Conservation (phyloP, 2,888 invertebrate genomes). For the Cremastobaeus sp. region DNA sequence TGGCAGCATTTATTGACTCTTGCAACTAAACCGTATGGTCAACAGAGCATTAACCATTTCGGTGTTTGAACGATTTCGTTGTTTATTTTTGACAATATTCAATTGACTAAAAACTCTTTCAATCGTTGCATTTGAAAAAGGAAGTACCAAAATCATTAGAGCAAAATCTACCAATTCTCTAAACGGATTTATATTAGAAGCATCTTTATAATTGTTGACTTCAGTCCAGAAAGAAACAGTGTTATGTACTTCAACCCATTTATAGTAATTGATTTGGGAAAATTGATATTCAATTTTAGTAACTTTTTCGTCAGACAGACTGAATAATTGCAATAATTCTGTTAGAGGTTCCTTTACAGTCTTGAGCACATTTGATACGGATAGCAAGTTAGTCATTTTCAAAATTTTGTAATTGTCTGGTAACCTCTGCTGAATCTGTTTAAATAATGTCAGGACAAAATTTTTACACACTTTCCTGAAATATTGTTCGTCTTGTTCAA, state of each 20-base stretch:
- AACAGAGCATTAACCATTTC: slow-evolving; percentile 46
- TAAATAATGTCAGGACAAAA: slow-evolving; percentile 38
- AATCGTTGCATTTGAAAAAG: slow-evolving; percentile 56
- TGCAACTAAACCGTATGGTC: slow-evolving; percentile 10
- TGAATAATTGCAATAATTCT: background rate
- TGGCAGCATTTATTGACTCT: slow-evolving; percentile 30
- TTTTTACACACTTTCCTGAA: slow-evolving; percentile 38
- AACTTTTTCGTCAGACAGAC: background rate
- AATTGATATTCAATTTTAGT: slow-evolving; percentile 28
- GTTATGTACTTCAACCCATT: slow-evolving; percentile 29
- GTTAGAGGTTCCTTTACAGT: slow-evolving; percentile 13
- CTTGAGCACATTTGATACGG: slow-evolving; percentile 24
- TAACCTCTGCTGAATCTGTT: slow-evolving; percentile 43
- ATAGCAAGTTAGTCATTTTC: slow-evolving; percentile 44
- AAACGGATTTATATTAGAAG: slow-evolving; percentile 50
- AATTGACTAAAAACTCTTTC: slow-evolving; percentile 54
- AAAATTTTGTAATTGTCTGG: slow-evolving; percentile 43
- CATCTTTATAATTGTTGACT: slow-evolving; percentile 46
- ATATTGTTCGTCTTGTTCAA: slow-evolving; percentile 19
- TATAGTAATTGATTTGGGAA: slow-evolving; percentile 32
- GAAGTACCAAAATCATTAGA: slow-evolving; percentile 52
- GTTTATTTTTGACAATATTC: slow-evolving; percentile 57
- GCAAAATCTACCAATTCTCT: slow-evolving; percentile 48
- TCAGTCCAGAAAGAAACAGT: slow-evolving; percentile 46
- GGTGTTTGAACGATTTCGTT: slow-evolving; percentile 42